Base-by-base conservation (phyloP, 2,888 invertebrate species). In the Rhamphomyia laevipes region DNA sequence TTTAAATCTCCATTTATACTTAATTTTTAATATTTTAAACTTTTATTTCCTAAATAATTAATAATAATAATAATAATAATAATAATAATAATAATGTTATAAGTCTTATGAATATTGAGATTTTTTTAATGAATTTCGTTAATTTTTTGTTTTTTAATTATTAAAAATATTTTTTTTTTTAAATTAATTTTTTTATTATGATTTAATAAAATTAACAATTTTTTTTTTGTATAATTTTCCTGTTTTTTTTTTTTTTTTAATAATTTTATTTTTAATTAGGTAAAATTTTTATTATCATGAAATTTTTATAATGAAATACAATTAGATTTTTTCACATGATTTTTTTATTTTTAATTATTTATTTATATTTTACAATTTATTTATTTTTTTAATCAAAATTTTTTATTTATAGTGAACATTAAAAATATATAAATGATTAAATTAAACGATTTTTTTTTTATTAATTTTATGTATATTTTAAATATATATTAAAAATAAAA, bases 61-160 rank as follows among this genome's bases (percentile, higher is more conserved):
- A 23, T 42, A 42, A 42, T 42, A 38, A 38, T 38, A 18, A 17
- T 38, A 21, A 7, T 27, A 27, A 27, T 27, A 27, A 27, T 27
- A 27, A 27, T 27, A 27, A 27, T 27, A 6, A 35, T 35, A 35
- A 35, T 35, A n/a, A 35, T 35, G n/a, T n/a, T 35, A 35, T 35
- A 23, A 42, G 42, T 42, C 42, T 42, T 42, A 42, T 42, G 21
- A 42, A 42, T 42, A 42, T 42, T 42, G 42, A 42, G 42, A 42
- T 42, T 42, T 42, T 17, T 38, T 38, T 38, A 27, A 27, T 21
- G 21, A 21, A 21, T 21, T 21, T 21, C 21, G 21, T 21, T 17
- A 40, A 40, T 11, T 23, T 42, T 5, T 42, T 23, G 12, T 42
- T 23, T n/a, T n/a, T 23, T 23, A 27, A 27, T 27, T 27, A 13